Base-by-base conservation (phyloP, 2,888 invertebrate genomes). In the Ernsta delagoae region DNA sequence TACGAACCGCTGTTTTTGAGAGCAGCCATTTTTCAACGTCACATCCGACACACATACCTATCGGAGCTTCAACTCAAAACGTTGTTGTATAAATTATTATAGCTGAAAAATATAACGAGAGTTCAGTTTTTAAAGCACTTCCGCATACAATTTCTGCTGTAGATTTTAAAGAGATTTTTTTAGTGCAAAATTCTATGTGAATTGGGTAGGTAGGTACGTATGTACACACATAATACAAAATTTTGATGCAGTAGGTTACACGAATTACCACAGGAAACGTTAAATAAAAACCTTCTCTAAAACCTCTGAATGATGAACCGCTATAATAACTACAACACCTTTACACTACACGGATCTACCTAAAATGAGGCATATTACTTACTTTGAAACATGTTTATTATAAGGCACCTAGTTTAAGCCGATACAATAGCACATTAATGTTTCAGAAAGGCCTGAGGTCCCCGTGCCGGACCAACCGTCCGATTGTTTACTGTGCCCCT, bases 11-110 rank as follows among this genome's bases (percentile, higher is more conserved):
- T 61, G 68, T 41, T 69, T 68, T 69, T 63, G 68, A 63, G 50
- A 50, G 68, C 68, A 43, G 62, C 59, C 63, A 69, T 69, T 69
- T 69, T 63, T 69, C 68, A 69, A 63, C 68, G 68, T 69, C 68
- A 69, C 39, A 31, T 16, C 63, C 63, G 62, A 59, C 68, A 69
- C 61, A 68, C 57, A 50, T 63, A 61, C 53, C 50, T n/a, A 54
- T 61, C 61, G 39, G 61, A 57, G 11, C 9, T 59, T 9, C 24
- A 39, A 12, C 61, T 60, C 39, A 48, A 48, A 48, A 62, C 48
- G 57, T 62, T 43, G 41, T 43, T 43, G 54, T 41, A 63, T 63
- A 63, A 41, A 45, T 45, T 41, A 53, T 53, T 53, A n/a, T 63
- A 50, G 41, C 53, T 41, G 39, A 53, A 63, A 63, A 36, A 63